phyloP scores from a whole-genome alignment of 64 coral and sea anemone species.

The Catalaphyllia jardinei region DNA sequence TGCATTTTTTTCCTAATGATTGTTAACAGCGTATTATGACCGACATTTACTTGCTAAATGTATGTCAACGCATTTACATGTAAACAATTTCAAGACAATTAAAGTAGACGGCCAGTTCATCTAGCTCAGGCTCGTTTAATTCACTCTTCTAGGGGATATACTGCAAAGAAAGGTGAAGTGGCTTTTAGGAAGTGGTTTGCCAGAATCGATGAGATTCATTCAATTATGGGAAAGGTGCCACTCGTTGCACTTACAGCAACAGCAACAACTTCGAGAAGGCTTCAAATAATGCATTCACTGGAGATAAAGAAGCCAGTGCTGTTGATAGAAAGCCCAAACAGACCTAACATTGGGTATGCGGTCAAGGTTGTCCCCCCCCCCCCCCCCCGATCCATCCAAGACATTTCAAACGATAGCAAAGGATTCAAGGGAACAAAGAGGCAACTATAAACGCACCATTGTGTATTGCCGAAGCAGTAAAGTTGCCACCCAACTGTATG shows the following conservation, averaged over 20 bases:
- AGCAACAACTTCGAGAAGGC: background rate
- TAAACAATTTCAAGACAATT: background rate
- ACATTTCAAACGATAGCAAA: background rate
- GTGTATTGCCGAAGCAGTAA: background rate
- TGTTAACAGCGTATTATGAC: too few relatives aligned
- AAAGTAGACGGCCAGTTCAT: too few relatives aligned
- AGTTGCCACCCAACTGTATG: background rate
- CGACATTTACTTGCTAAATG: too few relatives aligned
- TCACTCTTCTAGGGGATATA: background rate
- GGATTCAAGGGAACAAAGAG: background rate
- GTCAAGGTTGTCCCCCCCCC: background rate
- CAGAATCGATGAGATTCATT: background rate
- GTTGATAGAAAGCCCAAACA: background rate
- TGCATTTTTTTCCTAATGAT: too few relatives aligned
- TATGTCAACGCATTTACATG: too few relatives aligned
- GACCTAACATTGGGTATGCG: background rate
- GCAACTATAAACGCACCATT: background rate
- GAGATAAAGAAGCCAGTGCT: background rate
- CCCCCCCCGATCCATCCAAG: background rate
- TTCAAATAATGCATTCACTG: background rate
- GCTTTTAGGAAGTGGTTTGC: background rate
- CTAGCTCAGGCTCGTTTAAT: too few relatives aligned
- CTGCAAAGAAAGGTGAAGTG: background rate
- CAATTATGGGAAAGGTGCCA: background rate
- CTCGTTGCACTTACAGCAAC: conserved; percentile 1